Percentiles rank a stretch among this genome's conserved stretches.
Conservation (phyloP, 2,888 invertebrate species). For the Danaus chrysippus region DNA sequence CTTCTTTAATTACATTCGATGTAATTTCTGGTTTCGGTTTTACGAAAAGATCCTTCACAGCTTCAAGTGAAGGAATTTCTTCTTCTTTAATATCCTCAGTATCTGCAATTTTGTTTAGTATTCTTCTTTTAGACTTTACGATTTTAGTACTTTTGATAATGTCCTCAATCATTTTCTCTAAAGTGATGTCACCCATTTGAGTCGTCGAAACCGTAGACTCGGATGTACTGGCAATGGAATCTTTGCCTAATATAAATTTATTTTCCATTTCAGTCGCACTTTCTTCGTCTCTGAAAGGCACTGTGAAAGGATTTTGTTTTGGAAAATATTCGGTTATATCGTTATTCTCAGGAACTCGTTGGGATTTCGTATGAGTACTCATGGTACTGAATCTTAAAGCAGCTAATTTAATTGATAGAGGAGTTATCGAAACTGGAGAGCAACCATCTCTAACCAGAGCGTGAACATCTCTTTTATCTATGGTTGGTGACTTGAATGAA, state of each 20-base stretch:
- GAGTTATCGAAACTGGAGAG: conserved; percentile 77
- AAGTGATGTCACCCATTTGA: conserved; percentile 73
- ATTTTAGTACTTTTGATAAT: conserved; percentile 80
- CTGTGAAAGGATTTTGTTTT: conserved; percentile 65
- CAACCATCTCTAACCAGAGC: conserved; percentile 66
- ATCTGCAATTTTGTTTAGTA: conserved; percentile 48
- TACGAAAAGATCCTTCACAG: conserved; percentile 64
- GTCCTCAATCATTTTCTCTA: conserved; percentile 81
- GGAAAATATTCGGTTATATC: conserved; percentile 75
- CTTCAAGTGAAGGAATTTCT: conserved; percentile 51
- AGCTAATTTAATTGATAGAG: conserved; percentile 79
- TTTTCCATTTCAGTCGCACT: conserved; percentile 73
- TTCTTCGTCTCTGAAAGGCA: conserved; percentile 68
- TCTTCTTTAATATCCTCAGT: conserved; percentile 44
- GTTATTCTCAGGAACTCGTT: conserved; percentile 51
- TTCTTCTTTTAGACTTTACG: conserved; percentile 63
- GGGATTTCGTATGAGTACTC: conserved; percentile 62
- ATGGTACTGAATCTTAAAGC: conserved; percentile 78
- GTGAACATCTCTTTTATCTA: conserved; percentile 67
- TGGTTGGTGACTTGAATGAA: conserved; percentile 68
- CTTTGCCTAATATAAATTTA: conserved; percentile 66
- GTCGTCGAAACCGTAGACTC: conserved; percentile 73
- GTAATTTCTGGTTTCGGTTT: conserved; percentile 66
- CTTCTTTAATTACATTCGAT: conserved; percentile 67
- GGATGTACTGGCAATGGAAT: conserved; percentile 55